Percentiles rank a stretch among this genome's conserved stretches.
Evolutionary conservation across 2,888 invertebrate genomes (phyloP).

Genomic region (Arge pagana): DNA sequence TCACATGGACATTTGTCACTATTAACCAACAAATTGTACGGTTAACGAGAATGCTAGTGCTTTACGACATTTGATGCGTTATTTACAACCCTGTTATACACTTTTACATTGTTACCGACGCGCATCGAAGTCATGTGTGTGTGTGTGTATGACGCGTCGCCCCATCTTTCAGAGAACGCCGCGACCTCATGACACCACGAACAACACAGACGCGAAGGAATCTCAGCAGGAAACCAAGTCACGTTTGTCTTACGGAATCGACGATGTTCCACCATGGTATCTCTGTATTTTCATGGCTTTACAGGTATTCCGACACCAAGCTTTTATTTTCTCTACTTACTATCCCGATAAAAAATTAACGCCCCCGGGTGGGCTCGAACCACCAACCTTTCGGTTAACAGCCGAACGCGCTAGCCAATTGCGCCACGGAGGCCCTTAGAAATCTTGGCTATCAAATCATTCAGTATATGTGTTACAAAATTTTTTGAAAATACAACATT

Average conservation of each 20-base stretch:
- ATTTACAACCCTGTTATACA: no score
- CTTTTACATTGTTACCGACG: no score
- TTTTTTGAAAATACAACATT: no score
- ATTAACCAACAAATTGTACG: no score
- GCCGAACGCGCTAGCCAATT: conserved; percentile 98
- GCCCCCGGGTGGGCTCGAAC: conserved; percentile 97
- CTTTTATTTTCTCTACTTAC: neutral
- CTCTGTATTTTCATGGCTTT: conserved; percentile 80
- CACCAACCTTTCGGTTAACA: conserved; percentile 99
- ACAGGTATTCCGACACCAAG: conserved; percentile 63
- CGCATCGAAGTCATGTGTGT: no score
- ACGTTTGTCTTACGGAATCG: conserved; percentile 74
- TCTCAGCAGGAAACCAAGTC: conserved; percentile 35
- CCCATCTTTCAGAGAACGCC: neutral
- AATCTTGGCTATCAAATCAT: conserved; percentile 6
- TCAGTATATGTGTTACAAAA: no score
- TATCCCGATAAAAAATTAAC: conserved; percentile 57
- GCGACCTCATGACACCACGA: no score
- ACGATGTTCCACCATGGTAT: conserved; percentile 85
- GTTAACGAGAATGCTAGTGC: no score
- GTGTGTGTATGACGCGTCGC: neutral
- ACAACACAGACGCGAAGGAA: neutral
- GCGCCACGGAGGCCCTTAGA: conserved; percentile 80
- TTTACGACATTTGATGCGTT: no score
- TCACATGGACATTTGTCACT: no score